Conservation (phyloP, 2,797 vertebrate species). For the Molossus molossus region DNA sequence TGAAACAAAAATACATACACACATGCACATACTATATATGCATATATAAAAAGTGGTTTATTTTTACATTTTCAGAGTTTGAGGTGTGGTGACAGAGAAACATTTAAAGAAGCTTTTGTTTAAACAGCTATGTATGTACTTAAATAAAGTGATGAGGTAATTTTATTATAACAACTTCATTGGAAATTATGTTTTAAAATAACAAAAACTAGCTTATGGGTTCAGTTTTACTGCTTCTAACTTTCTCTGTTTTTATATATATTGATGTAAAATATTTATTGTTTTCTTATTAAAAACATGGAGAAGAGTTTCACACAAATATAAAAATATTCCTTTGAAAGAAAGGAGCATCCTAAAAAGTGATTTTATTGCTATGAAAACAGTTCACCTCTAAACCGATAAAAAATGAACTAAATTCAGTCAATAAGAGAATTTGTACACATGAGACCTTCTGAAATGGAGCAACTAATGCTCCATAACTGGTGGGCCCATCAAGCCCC, state of each 20-base stretch:
- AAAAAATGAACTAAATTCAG: neutral
- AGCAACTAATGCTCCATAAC: neutral
- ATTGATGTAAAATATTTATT: neutral
- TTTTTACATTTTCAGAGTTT: slow-evolving; percentile 53
- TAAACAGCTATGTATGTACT: neutral
- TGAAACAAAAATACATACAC: slow-evolving; percentile 2
- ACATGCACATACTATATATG: neutral
- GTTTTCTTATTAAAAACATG: neutral
- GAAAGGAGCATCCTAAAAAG: neutral
- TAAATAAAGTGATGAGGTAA: neutral
- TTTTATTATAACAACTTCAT: neutral
- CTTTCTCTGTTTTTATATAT: neutral
- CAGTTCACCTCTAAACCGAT: neutral
- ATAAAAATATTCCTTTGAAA: slow-evolving; percentile 21
- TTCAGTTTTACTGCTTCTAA: neutral
- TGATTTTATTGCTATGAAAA: slow-evolving; percentile 27
- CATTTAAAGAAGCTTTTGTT: neutral
- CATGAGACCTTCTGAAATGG: neutral
- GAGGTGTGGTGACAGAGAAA: neutral
- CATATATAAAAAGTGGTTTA: neutral
- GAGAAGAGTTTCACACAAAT: neutral
- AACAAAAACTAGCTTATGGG: neutral
- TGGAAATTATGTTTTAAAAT: slow-evolving; percentile 31
- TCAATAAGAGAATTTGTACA: slow-evolving; percentile 13
- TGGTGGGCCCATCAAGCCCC: neutral